phyloP scores from a whole-genome alignment of 2,797 vertebrate genomes.

The Numenius phaeopus region DNA sequence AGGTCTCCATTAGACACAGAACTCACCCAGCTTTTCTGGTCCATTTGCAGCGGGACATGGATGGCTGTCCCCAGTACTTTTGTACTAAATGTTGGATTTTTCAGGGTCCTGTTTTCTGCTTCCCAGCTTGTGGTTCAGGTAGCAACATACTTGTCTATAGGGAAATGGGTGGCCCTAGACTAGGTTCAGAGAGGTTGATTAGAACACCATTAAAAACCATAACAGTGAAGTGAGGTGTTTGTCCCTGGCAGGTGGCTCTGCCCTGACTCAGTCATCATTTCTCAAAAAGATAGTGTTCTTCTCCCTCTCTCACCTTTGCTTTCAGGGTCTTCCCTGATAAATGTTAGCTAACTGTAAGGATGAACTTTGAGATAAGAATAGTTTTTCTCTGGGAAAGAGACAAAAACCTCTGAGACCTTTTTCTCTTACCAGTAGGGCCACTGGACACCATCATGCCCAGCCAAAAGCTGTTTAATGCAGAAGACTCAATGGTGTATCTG shows the following conservation, averaged over 20 bases:
- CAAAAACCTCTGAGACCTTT: not conserved
- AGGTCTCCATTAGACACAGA: not conserved
- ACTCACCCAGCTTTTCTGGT: not conserved
- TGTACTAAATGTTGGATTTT: not conserved
- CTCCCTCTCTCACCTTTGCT: not conserved
- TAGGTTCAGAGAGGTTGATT: not conserved
- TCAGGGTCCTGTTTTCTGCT: not conserved
- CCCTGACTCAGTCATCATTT: not conserved
- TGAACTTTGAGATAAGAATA: not conserved
- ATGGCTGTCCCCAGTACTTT: rapidly evolving
- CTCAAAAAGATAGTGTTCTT: not conserved
- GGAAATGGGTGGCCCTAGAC: not conserved
- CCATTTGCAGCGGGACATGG: rapidly evolving
- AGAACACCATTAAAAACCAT: not conserved
- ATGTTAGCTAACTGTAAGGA: not conserved
- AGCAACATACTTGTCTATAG: not conserved
- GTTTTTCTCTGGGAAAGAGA: not conserved
- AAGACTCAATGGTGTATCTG: not conserved
- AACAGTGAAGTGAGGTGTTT: not conserved
- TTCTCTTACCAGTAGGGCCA: not conserved
- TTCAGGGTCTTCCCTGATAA: not conserved
- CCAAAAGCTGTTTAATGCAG: not conserved
- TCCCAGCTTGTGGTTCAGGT: not conserved
- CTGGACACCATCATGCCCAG: not conserved
- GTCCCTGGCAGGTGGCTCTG: not conserved